phyloP scores from a whole-genome alignment of 1,140 invertebrate species.

The Himalopsyche phryganea region DNA sequence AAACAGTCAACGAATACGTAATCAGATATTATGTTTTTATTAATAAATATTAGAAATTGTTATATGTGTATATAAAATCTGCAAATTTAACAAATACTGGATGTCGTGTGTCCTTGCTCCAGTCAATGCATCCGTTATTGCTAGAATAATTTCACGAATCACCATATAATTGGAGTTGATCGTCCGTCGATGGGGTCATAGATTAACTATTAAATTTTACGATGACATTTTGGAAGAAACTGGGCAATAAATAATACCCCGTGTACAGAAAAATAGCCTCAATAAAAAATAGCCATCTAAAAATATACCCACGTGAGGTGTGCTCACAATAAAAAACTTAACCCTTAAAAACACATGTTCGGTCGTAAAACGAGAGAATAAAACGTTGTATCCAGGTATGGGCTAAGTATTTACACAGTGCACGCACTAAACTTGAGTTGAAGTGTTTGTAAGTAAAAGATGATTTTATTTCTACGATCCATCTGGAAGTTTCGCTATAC shows the following conservation, averaged over 20 bases:
- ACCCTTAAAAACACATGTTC: slow-evolving; percentile 34
- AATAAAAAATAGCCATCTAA: slow-evolving; percentile 8
- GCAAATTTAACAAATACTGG: too few species aligned
- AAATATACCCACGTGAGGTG: not conserved
- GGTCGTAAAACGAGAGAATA: slow-evolving; percentile 30
- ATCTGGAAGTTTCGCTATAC: not conserved
- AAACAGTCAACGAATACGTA: too few species aligned
- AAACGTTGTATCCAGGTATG: slow-evolving; percentile 23
- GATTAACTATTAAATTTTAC: slow-evolving; percentile 26
- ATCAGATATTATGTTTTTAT: too few species aligned
- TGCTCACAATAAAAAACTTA: slow-evolving; percentile 28
- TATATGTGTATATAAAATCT: too few species aligned
- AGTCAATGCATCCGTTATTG: too few species aligned
- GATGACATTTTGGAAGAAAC: slow-evolving; percentile 19
- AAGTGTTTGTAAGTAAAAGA: slow-evolving; percentile 22
- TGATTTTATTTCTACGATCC: slow-evolving; percentile 26
- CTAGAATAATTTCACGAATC: too few species aligned
- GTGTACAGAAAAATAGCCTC: slow-evolving; percentile 19
- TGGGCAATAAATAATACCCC: slow-evolving; percentile 30
- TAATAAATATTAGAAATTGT: too few species aligned
- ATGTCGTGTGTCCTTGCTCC: too few species aligned
- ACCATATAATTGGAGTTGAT: not conserved
- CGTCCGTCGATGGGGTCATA: not conserved
- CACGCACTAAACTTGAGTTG: slow-evolving; percentile 5
- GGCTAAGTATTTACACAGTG: slow-evolving; percentile 22